Base-by-base conservation (phyloP, 2,113 vertebrate genomes). In the Sapayoa aenigma region DNA sequence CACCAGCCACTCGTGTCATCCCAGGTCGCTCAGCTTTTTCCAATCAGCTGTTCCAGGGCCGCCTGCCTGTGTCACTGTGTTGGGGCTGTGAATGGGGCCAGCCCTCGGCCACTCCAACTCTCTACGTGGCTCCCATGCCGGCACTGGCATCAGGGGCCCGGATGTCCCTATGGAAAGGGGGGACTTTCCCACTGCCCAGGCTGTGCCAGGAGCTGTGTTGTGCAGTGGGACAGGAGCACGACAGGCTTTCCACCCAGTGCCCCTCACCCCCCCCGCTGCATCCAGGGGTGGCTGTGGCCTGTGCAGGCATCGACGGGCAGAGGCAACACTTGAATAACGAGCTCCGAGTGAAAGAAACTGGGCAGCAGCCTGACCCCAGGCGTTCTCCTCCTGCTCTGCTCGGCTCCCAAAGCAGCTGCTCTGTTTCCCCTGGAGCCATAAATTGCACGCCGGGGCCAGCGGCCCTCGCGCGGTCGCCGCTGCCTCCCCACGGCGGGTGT, bases 231-330 rank as follows among this genome's bases (percentile, higher is more conserved):
- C 28, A 4, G 39, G 20, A 67, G 31, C 28, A 9, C 0, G 12
- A 52, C 53, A 63, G 31, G 8, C 2, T 77, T 55, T 20, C n/a
- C 16, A 5, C 6, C 6, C 21, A 0, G 2, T 1, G 12, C 25
- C 39, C 59, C 78, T 66, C 24, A 0, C 33, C 33, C 35, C 41
- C 41, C 65, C 9, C 3, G 0, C 12, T 7, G 31, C 35, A 30
- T 3, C 25, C 52, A 0, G 41, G 16, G 25, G 20, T 1, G 28
- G 30, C 52, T 24, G 11, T 0, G 3, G 59, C 5, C 0, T 1
- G 12, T 1, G 0, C 44, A 2, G 49, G 42, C 12, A 39, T 44
- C 7, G 1, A 31, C 1, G 6, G 33, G 56, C 55, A 27, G 22
- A 14, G 23, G 1, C 44, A 6, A 3, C 1, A 5, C 55, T 69